Evolutionary conservation across 2,797 vertebrate genomes (phyloP), one percentile per base, ranked within the genome.

Genomic region (Uromys caudimaculatus): DNA sequence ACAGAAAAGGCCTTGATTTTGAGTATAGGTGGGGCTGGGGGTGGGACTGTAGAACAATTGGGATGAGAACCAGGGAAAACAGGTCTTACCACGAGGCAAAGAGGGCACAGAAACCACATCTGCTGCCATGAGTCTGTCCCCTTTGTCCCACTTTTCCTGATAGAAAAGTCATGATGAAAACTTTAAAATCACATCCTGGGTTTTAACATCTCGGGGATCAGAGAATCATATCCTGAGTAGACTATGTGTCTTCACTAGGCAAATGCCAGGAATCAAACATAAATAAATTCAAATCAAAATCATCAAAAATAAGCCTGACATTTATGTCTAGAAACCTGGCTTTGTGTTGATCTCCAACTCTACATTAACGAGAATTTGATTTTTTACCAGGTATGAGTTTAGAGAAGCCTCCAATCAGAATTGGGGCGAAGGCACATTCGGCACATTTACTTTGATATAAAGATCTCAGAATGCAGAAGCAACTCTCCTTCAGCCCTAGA

Each of bases 1-100:
- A 88, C 69, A 76, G 69, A 75, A 73, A 95, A 64, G 58, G 50
- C 62, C 82, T 90, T 92, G 91, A 67, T 96, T 47, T 94, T 83
- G 56, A 90, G 29, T 52, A 38, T 56, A 76, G 78, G n/a, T 77
- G 38, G 52, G 52, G 50, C 19, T 32, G 21, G 60, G 56, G 71
- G 8, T 27, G 47, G 38, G 6, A 23, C 50, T 71, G 64, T 41
- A 54, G 67, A 60, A 62, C 78, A 35, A 50, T 2, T 50, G 91
- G 88, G 50, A 38, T 38, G 58, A 83, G 82, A 73, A 62, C 60
- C 60, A 52, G 50, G 67, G 58, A 67, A 90, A 81, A 83, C 21
- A 79, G 67, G 64, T 67, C 87, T 87, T 84, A 93, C 62, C 29
- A 62, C 6, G 23, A 35, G 64, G 41, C 84, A 0, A 38, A 32